A percentile compares a stretch with the other conserved stretches of the same genome.
phyloP scores from a whole-genome alignment of 2,113 vertebrate genomes.

The Sardina pilchardus region DNA sequence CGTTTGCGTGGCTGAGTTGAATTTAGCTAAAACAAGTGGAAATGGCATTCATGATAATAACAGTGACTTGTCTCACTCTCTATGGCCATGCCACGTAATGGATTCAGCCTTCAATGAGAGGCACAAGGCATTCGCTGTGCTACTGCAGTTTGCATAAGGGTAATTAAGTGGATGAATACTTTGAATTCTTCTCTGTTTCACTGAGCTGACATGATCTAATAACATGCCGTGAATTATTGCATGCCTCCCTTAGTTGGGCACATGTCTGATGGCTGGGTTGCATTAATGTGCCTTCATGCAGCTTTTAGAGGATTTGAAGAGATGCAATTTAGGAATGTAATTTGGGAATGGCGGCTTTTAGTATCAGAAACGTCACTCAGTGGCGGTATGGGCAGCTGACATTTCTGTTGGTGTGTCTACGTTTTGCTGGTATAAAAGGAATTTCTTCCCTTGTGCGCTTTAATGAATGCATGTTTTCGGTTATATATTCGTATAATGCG shows the following conservation, averaged over 20 bases:
- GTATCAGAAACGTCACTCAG: slow-evolving; percentile 59
- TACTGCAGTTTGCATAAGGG: slow-evolving; percentile 39
- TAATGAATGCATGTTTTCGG: slow-evolving; percentile 3
- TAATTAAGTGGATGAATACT: slow-evolving; percentile 57
- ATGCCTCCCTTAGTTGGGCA: slow-evolving; percentile 49
- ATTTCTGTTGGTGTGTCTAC: slow-evolving; percentile 58
- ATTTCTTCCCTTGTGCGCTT: not conserved
- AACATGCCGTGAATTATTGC: slow-evolving; percentile 57
- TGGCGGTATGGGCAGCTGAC: slow-evolving; percentile 68
- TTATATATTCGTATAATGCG: not conserved
- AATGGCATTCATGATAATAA: slow-evolving; percentile 24
- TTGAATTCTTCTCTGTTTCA: slow-evolving; percentile 44
- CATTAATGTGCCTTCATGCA: slow-evolving; percentile 63
- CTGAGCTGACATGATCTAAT: slow-evolving; percentile 59
- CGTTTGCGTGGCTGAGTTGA: not conserved
- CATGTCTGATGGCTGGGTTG: slow-evolving; percentile 52
- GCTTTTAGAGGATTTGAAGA: slow-evolving; percentile 63
- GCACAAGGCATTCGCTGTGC: slow-evolving; percentile 26
- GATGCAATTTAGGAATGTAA: slow-evolving; percentile 71
- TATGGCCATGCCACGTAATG: slow-evolving; percentile 39
- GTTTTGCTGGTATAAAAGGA: not conserved
- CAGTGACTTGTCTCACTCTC: slow-evolving; percentile 39
- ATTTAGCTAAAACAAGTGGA: slow-evolving; percentile 3
- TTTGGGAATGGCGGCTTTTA: slow-evolving; percentile 52
- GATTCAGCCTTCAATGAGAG: slow-evolving; percentile 42